Base-by-base conservation (phyloP, 2,888 invertebrate genomes). In the Agrotis exclamationis region DNA sequence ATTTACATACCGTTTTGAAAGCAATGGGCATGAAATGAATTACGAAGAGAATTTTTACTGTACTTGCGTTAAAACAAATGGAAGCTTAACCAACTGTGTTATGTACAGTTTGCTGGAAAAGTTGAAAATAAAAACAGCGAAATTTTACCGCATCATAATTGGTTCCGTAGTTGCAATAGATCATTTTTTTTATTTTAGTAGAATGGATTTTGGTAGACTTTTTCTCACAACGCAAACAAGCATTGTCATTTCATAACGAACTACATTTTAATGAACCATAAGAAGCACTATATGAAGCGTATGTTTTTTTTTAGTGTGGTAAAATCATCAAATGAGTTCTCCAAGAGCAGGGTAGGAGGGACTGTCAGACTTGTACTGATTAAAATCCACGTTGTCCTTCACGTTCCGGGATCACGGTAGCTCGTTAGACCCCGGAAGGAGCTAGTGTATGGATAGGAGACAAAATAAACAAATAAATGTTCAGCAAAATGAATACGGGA, bases 111-210 rank as follows among this genome's bases (percentile, higher is more conserved):
- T 7, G 28, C 13, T 72, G 45, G 33, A n/a, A n/a, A 22, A 39
- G 45, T 16, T 62, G 22, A 56, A 73, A 72, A 73, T 73, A 63
- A 75, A 48, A 62, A 59, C 4, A 47, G 14, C 47, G 20, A 70
- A 62, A 51, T 39, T 45, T 60, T 51, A 24, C 60, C 3, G 59
- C 16, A 45, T 45, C 16, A 39, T 77, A 20, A 70, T 56, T 78
- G 33, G 33, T 33, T 33, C 33, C 5, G 39, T 39, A 39, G 11
- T 39, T 39, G 9, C 39, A 11, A 22, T 33, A 18, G 5, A 50
- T 1, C 24, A 18, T 39, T 39, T 39, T 39, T 39, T n/a, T 1
- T 68, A 13, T n/a, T 24, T 45, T 33, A 33, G 22, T 13, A 45
- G 16, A 16, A 58, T n/a, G 0, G 39, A 39, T 39, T 39, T 39